These are phyloP conservation scores for Hozukius guyotensis DNA, from an alignment of 2,797 vertebrate genomes.

Conservation along the genomic window DNA sequence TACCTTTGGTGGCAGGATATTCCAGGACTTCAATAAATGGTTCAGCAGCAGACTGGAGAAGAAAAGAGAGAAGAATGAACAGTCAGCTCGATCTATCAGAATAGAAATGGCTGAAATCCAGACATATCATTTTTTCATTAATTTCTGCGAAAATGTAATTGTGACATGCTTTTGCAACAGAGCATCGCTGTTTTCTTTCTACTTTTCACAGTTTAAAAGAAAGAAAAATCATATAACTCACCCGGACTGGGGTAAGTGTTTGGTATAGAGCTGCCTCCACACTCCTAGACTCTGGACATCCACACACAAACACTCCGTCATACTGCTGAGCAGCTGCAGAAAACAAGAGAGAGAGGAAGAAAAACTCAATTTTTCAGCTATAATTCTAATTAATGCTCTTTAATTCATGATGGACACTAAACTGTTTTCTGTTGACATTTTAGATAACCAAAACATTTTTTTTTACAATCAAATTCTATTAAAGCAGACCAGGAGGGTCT, in stretches of 20 bases:
- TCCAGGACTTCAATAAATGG: conserved; percentile 89
- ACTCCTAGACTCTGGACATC: conserved; percentile 91
- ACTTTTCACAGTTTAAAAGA: neutral
- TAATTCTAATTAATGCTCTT: neutral
- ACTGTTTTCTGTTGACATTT: neutral
- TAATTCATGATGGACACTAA: neutral
- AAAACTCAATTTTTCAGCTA: neutral
- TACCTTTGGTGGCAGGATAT: conserved; percentile 88
- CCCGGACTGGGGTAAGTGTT: conserved; percentile 95
- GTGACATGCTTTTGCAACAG: neutral
- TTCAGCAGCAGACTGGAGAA: conserved; percentile 88
- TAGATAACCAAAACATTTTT: neutral
- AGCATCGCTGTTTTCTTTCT: neutral
- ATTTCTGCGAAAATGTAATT: neutral
- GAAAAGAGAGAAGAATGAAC: neutral
- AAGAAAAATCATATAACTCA: conserved; percentile 30
- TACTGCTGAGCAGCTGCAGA: conserved; percentile 88
- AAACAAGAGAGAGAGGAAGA: neutral
- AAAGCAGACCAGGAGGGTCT: conserved; percentile 2
- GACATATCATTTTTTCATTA: too few relatives aligned
- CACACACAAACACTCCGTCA: conserved; percentile 90
- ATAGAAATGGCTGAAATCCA: neutral
- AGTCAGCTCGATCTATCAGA: neutral
- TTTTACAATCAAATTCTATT: neutral
- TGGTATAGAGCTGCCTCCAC: conserved; percentile 96